Conservation (phyloP, 92 coral and sea anemone species). For the Epizoanthus illoricatus region DNA sequence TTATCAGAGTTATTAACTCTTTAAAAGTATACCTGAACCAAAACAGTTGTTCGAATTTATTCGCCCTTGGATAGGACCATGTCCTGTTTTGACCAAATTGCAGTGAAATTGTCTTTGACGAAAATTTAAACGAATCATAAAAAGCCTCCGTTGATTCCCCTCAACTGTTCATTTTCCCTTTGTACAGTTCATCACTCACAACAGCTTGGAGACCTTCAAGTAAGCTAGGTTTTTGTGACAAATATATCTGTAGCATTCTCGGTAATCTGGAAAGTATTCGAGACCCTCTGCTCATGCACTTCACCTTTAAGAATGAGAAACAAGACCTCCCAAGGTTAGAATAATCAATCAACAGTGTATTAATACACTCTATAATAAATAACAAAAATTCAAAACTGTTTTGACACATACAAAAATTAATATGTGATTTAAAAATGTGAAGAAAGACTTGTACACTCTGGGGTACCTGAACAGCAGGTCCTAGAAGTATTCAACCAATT, state of each 20-base stretch:
- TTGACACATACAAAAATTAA: not conserved
- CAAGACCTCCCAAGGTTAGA: not conserved
- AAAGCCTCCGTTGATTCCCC: too few species aligned
- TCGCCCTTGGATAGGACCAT: too few species aligned
- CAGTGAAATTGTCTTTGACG: too few species aligned
- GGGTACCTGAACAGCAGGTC: not conserved
- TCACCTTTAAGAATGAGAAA: not conserved
- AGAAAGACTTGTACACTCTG: not conserved
- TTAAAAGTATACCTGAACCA: too few species aligned
- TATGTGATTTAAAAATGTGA: slow-evolving; percentile 2
- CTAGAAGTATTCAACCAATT: not conserved
- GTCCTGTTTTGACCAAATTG: too few species aligned
- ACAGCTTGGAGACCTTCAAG: not conserved
- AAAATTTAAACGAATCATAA: too few species aligned
- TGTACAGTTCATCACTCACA: too few species aligned
- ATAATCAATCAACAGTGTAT: not conserved
- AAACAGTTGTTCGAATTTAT: too few species aligned
- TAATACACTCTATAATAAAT: not conserved
- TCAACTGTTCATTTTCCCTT: too few species aligned
- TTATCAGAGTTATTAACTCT: too few species aligned
- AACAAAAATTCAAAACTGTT: not conserved
- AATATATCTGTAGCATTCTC: not conserved
- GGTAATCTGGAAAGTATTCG: not conserved
- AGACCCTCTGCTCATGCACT: not conserved
- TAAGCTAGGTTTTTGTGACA: not conserved